Percentiles rank a stretch among this genome's conserved stretches.
These are phyloP conservation scores for Chlorodrepanis virens DNA, from an alignment of 2,113 vertebrate genomes.

Conservation along the genomic window DNA sequence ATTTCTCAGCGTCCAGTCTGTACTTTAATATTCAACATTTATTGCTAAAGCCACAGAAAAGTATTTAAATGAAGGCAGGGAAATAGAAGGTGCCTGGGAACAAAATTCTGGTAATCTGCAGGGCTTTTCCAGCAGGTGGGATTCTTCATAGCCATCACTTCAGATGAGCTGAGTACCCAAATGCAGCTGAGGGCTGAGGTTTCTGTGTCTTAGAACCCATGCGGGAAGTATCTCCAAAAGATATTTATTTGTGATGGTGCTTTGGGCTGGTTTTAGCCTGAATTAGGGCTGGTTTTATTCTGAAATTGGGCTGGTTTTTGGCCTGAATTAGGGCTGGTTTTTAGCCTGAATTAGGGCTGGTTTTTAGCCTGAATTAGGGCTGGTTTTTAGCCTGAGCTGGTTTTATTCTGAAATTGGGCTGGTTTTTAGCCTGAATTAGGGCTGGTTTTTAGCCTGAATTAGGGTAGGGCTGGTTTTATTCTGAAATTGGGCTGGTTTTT, in stretches of 20 bases:
- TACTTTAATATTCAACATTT: neutral
- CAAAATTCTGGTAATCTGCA: neutral
- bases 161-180: neutral
- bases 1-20: neutral
- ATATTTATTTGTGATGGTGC: fast-evolving
- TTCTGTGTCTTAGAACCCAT: neutral
- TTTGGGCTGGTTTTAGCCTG: neutral
- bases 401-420: neutral
- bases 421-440: too few species aligned
- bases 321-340: too few species aligned
- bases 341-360: too few species aligned
- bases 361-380: neutral
- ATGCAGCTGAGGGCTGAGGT: fast-evolving
- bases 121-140: neutral
- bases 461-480: too few species aligned
- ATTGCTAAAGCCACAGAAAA: neutral
- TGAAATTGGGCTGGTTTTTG: neutral
- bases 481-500: neutral
- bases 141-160: neutral
- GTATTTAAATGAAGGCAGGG: neutral
- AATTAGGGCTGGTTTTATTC: neutral
- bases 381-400: too few species aligned
- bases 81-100: neutral
- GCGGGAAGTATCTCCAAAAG: neutral
- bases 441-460: too few species aligned